These are phyloP conservation scores for Uria lomvia DNA, from an alignment of 2,113 vertebrate species.

Conservation along the genomic window DNA sequence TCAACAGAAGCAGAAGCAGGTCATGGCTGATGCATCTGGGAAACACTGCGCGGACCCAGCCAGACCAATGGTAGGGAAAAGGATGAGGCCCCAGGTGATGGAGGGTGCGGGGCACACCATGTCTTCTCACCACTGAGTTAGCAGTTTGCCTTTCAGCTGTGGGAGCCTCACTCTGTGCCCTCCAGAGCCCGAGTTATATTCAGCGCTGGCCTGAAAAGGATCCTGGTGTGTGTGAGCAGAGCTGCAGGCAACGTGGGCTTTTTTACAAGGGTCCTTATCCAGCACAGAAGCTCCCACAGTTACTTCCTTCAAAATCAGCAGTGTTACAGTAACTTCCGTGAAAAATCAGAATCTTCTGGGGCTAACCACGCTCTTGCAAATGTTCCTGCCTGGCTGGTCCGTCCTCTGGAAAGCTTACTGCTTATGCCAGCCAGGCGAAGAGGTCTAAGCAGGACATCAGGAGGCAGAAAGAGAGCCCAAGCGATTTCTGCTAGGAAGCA, in stretches of 20 bases:
- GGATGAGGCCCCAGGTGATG: not conserved
- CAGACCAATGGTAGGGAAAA: rapidly evolving
- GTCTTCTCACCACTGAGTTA: not conserved
- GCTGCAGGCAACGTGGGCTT: not conserved
- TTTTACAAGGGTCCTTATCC: not conserved
- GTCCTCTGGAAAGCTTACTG: not conserved
- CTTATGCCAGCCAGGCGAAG: not conserved
- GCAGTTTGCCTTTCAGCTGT: not conserved
- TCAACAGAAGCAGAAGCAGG: not conserved
- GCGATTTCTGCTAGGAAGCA: not conserved
- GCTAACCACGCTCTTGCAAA: not conserved
- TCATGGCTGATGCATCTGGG: not conserved
- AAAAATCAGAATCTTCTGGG: not conserved
- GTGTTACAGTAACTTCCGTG: not conserved
- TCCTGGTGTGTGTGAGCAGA: not conserved
- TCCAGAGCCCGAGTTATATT: not conserved
- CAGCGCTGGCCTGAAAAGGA: not conserved
- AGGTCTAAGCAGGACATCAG: not conserved
- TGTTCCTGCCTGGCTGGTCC: not conserved
- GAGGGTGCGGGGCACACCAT: not conserved
- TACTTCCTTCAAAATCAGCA: not conserved
- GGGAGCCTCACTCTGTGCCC: rapidly evolving
- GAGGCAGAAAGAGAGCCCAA: not conserved
- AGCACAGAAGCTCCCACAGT: not conserved
- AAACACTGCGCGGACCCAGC: not conserved